Evolutionary conservation across 2,888 invertebrate species (phyloP), one percentile per base, ranked within the genome.

Genomic region (Nomada ferruginata): DNA sequence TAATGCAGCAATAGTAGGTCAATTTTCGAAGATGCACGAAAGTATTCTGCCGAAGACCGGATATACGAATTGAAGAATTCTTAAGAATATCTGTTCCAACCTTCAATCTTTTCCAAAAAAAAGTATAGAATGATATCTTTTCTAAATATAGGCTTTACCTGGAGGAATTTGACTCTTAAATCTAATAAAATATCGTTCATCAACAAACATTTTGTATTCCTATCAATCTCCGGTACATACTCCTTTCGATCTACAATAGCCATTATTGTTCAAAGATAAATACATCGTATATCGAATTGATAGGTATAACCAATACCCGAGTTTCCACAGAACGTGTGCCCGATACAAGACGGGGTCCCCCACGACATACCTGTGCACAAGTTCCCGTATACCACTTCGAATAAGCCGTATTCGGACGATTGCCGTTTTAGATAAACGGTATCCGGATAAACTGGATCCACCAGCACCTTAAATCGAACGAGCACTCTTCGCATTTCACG

Each of bases 371-470:
- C 70, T 55, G 68, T 72, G 71, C 71, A 83, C 66, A 70, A 81
- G 81, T 79, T 79, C 79, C 59, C 73, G 82, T 82, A 76, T 66
- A 79, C 82, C 74, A 68, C 76, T 76, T 71, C 42, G 82, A 76
- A 79, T 82, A 84, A 83, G 71, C 82, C 74, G 82, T 79, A 68
- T 74, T 76, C 74, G 79, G 71, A 74, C 82, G 84, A 84, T 84
- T 76, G 76, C 73, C 82, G 73, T 83, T 83, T 76, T 78, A 85
- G 85, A 85, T 81, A 85, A 83, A 76, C 78, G 75, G 61, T 69
- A 83, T 77, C 76, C 83, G 80, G 83, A 83, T 83, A 85, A 83
- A 85, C 83, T 81, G 83, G 83, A 85, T 83, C 83, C 70, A 52
- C 10, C 47, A 4, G 55, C 75, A 53, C 73, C 76, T 78, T 60